Evolutionary conservation across 2,888 invertebrate species (phyloP), one percentile per base, ranked within the genome.

Genomic region (Gryllus longicercus): DNA sequence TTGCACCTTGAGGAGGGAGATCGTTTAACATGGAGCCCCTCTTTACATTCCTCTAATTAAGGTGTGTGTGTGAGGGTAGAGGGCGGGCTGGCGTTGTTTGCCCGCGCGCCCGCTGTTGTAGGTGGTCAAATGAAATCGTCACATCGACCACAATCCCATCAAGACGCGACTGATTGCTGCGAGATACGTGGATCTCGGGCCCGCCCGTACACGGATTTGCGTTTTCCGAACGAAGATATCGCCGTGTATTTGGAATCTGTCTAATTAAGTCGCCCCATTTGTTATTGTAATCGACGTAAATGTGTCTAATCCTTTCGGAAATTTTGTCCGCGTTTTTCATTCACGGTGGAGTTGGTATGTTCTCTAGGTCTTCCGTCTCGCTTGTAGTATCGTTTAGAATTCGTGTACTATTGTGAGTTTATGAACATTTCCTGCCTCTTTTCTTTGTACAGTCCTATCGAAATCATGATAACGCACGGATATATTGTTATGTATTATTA

Each of bases 261-360:
- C 14, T 63, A 63, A 63, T 63, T 63, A 63, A 63, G 63, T 63
- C n/a, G 14, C 63, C 63, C 63, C 63, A 63, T 63, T 63, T 63
- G 63, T 63, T 18, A 63, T 63, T 63, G 63, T 18, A 63, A 63
- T 63, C 63, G n/a, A 8, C 63, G 14, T 18, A 63, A 63, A n/a
- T 63, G 63, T 63, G 14, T n/a, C 63, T 63, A 63, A 63, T 63
- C n/a, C 63, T n/a, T n/a, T 63, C 63, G 63, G n/a, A 63, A 63
- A 18, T 63, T 63, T 63, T 10, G 63, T 63, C 16, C 14, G 11
- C 14, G 63, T 63, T 63, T 63, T 63, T 63, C 63, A 63, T 63
- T 14, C 63, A 8, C 16, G n/a, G 14, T 18, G 14, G 63, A 14
- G 63, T 63, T 63, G 63, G 12, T 18, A 63, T 63, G 8, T 38